A percentile compares a stretch with the other conserved stretches of the same genome.
These are phyloP conservation scores for Tyto alba DNA, from an alignment of 2,113 vertebrate genomes.

Conservation along the genomic window DNA sequence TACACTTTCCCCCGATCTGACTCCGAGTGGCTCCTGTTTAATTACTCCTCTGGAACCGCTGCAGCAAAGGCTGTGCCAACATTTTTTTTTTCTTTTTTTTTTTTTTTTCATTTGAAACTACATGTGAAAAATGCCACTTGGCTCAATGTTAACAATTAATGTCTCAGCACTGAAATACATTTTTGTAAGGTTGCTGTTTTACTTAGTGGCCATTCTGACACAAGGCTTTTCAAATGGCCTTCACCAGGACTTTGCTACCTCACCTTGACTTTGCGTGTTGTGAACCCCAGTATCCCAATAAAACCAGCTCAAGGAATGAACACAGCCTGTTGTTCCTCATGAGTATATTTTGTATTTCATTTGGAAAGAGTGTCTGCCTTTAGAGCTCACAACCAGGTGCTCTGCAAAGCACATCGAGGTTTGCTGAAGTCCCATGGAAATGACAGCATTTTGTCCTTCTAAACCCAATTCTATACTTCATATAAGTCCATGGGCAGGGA, in stretches of 20 bases:
- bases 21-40: neutral
- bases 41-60: constrained; percentile 15
- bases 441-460: neutral
- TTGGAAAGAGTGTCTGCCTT: neutral
- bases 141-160: neutral
- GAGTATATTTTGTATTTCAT: neutral
- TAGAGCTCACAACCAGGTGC: neutral
- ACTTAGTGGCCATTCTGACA: neutral
- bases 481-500: neutral
- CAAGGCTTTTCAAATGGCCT: neutral
- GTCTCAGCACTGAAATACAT: neutral
- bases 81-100: neutral
- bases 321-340: neutral
- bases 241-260: neutral
- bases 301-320: neutral
- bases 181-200: neutral
- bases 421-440: neutral
- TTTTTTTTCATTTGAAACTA: neutral
- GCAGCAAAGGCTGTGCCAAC: neutral
- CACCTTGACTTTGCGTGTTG: neutral
- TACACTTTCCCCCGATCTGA: rapidly evolving
- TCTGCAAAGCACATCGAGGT: neutral
- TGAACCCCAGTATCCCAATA: neutral
- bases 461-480: neutral
- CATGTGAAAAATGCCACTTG: constrained; percentile 18